A percentile compares a stretch with the other conserved stretches of the same genome.
Evolutionary conservation across 2,888 invertebrate genomes (phyloP).

Genomic region (Campopleginae sp.): DNA sequence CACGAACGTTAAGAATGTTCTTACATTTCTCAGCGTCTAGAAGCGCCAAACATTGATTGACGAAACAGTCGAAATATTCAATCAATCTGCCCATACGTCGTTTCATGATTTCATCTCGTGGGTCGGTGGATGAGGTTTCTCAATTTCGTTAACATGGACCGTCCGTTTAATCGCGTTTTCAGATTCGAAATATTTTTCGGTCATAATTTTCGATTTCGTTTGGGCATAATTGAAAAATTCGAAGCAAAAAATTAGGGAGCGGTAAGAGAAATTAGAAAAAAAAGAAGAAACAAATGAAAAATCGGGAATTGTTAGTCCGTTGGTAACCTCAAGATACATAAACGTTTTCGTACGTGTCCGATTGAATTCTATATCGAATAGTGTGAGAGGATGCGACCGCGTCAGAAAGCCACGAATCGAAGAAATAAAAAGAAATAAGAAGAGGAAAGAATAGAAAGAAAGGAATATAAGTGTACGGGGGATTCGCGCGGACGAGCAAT

Average conservation of each 20-base stretch:
- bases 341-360: constrained; percentile 56
- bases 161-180: background rate
- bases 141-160: constrained; percentile 10
- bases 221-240: background rate
- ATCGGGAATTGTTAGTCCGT: constrained; percentile 18
- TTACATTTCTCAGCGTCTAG: too few relatives aligned
- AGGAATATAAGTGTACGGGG: constrained; percentile 46
- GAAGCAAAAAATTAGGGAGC: background rate
- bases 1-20: too few relatives aligned
- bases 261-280: background rate
- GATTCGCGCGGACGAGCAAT: constrained; percentile 66
- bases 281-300: constrained; percentile 10
- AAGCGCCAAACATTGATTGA: too few relatives aligned
- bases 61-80: too few relatives aligned
- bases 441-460: background rate
- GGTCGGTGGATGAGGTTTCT: background rate
- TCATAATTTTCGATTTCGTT: background rate
- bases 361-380: constrained; percentile 70
- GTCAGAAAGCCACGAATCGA: constrained; percentile 53
- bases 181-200: background rate
- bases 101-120: background rate
- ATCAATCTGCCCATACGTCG: background rate
- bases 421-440: constrained; percentile 43
- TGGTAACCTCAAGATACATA: constrained; percentile 52
- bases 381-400: constrained; percentile 38